Evolutionary conservation across 2,888 invertebrate genomes (phyloP), one percentile per base, ranked within the genome.

Genomic region (Harpalus rufipes): DNA sequence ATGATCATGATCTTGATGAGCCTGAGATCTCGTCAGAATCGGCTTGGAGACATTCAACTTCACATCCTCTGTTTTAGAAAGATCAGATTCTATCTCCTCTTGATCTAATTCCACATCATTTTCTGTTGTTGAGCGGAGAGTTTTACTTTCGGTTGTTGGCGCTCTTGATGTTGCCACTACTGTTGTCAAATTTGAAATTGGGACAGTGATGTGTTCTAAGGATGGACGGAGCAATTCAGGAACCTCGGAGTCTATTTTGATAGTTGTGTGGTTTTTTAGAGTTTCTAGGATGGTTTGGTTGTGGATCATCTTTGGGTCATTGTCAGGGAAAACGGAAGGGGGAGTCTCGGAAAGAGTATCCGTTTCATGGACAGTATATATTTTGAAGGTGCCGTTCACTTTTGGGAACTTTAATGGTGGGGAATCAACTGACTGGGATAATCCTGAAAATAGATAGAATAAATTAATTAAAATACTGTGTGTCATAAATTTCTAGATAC

Each of bases 321-420:
- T 86, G 68, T 86, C 86, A 8, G 86, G 86, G 72, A 86, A 86
- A 21, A 82, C 82, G 12, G 81, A 65, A 18, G 72, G 72, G 5
- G 86, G 86, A 1, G 83, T 74, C 68, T 63, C 59, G 61, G 59
- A 44, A 59, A 51, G 44, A 5, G 78, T 6, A 8, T 91, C 92
- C 86, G 92, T 8, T 92, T 92, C 87, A 92, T 91, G 83, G 92
- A 87, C 25, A 92, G 92, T 92, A 88, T 92, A 92, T 74, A 92
- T 90, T 85, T 92, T 92, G 89, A 5, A 32, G 1, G 32, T 32
- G 32, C 32, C 32, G 32, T 92, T 92, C 87, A 92, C 92, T 88
- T 92, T 92, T 1, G 91, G 87, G 39, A 87, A 87, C 4, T 85
- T 78, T 4, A 80, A 58, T 2, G 87, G 87, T 2, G 63, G 74